Conservation (phyloP, 2,888 invertebrate genomes). For the Branchipolynoe longqiensis region DNA sequence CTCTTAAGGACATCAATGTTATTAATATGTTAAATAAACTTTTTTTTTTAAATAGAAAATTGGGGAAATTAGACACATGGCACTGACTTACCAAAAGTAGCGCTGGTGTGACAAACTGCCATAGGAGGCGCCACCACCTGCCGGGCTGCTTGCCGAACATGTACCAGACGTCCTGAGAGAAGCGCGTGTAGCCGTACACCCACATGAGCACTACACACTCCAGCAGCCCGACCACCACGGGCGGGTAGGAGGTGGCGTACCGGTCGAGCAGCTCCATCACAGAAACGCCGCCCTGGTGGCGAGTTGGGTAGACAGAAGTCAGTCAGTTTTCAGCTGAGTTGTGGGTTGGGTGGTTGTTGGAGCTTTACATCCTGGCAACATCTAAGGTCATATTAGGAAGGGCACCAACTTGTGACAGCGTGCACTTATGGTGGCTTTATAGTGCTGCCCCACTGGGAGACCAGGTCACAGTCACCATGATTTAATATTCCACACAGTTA, state of each 20-base stretch:
- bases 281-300: slow-evolving; percentile 37
- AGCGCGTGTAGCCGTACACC: slow-evolving; percentile 61
- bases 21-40: background rate
- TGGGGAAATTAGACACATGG: background rate
- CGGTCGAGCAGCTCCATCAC: slow-evolving; percentile 49
- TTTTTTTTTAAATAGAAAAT: background rate
- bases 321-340: no score
- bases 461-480: no score
- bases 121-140: slow-evolving; percentile 61
- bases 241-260: slow-evolving; percentile 47
- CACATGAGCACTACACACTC: slow-evolving; percentile 63
- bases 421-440: no score
- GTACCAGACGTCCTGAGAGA: slow-evolving; percentile 60
- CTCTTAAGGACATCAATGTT: background rate
- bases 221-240: slow-evolving; percentile 51
- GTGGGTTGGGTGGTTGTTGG: no score
- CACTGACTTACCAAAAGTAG: slow-evolving; percentile 58
- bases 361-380: no score
- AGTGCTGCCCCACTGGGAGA: no score
- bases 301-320: no score
- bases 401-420: no score
- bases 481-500: no score
- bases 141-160: slow-evolving; percentile 63
- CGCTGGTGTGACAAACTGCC: slow-evolving; percentile 62
- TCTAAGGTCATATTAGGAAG: no score